These are phyloP conservation scores for Natrix natrix DNA, from an alignment of 2,797 vertebrate genomes.

Conservation along the genomic window DNA sequence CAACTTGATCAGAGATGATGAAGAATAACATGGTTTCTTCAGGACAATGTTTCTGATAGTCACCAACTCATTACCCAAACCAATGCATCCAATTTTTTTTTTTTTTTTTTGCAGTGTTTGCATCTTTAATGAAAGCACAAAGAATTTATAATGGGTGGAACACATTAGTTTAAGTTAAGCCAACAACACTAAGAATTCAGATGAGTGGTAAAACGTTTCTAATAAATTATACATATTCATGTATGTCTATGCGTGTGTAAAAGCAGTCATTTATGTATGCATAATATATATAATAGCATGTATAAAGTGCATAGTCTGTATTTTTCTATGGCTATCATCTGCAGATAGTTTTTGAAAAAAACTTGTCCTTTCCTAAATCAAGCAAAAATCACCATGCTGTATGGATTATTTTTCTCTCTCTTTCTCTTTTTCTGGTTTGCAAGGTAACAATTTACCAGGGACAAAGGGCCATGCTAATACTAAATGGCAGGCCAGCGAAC, in stretches of 20 bases:
- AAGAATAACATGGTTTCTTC: background rate
- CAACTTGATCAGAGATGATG: slow-evolving; percentile 27
- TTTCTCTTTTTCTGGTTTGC: background rate
- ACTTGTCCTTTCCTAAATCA: background rate
- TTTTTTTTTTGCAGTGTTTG: background rate
- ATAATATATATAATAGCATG: background rate
- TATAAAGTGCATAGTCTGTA: background rate
- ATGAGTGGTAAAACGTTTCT: background rate
- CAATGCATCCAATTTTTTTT: background rate
- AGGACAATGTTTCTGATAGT: slow-evolving; percentile 12
- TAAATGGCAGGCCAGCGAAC: background rate
- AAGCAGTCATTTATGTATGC: background rate
- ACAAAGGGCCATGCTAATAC: background rate
- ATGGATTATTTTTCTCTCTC: background rate
- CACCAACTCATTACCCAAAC: background rate
- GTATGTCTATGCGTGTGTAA: background rate
- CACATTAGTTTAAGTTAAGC: background rate
- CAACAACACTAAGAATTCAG: background rate
- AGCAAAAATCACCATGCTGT: background rate
- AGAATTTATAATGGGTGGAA: background rate
- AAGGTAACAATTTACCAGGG: background rate
- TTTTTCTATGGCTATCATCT: background rate
- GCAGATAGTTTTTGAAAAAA: slow-evolving; percentile 7
- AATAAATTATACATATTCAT: slow-evolving; percentile 1
- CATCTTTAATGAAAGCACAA: background rate